Evolutionary conservation across 2,888 invertebrate species (phyloP), one percentile per base, ranked within the genome.

Genomic region (Nudaria mundana): DNA sequence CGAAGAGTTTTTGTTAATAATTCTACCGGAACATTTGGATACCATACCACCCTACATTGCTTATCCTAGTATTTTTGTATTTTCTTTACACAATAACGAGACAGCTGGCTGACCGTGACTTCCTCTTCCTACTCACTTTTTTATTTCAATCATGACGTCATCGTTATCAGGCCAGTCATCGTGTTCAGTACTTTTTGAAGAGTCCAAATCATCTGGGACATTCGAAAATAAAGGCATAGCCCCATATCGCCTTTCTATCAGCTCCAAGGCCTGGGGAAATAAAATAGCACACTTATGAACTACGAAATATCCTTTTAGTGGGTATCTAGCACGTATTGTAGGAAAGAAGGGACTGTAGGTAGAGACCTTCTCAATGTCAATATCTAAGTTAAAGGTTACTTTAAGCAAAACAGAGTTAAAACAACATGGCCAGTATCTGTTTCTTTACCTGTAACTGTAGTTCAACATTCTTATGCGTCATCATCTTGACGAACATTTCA

Each of bases 381-480:
- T n/a, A n/a, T n/a, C n/a, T n/a, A n/a, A n/a, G n/a, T n/a, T n/a
- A n/a, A n/a, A n/a, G n/a, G n/a, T n/a, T n/a, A n/a, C n/a, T n/a
- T n/a, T n/a, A n/a, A n/a, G n/a, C n/a, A n/a, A n/a, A n/a, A n/a
- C n/a, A n/a, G n/a, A n/a, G n/a, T n/a, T n/a, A n/a, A n/a, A n/a
- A n/a, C n/a, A n/a, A n/a, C n/a, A n/a, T n/a, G n/a, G n/a, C n/a
- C n/a, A n/a, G n/a, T 16, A n/a, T 12, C 7, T 23, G 5, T 8
- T 5, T 16, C 16, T n/a, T 3, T 40, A 88, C 89, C 77, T 89
- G 89, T 46, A 98, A 81, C 72, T 98, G 98, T 22, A 98, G 87
- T 68, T 97, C 97, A 14, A 97, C 92, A 76, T 98, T 98, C 65
- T 96, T 94, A 71, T 97, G 95, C 5, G 94, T 94, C 98, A 98